Evolutionary conservation across 1,140 invertebrate genomes (phyloP).

Genomic region (Eufriesea mexicana): DNA sequence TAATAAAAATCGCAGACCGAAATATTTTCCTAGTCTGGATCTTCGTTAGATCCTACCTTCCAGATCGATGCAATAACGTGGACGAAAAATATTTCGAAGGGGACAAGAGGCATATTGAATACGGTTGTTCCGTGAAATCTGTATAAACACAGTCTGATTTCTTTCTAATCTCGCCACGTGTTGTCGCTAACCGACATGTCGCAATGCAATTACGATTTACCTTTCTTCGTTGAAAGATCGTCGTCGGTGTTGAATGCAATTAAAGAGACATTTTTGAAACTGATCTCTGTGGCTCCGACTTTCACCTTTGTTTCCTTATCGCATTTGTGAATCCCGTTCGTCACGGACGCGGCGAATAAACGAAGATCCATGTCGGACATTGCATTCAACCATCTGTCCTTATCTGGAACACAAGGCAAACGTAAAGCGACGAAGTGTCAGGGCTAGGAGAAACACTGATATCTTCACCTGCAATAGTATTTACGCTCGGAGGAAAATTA

Average conservation of each 20-base stretch:
- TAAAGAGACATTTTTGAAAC: neutral
- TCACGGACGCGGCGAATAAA: neutral
- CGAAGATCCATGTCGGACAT: neutral
- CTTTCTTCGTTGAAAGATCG: neutral
- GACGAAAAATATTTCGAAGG: too few relatives aligned
- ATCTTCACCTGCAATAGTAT: neutral
- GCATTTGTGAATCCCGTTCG: neutral
- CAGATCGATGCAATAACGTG: too few relatives aligned
- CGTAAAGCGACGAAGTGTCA: neutral
- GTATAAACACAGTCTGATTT: neutral
- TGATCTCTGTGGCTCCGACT: rapidly evolving
- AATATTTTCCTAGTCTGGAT: too few relatives aligned
- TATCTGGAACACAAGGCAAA: neutral
- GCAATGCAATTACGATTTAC: neutral
- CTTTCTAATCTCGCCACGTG: too few relatives aligned
- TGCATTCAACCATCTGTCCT: neutral
- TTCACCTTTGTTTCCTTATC: rapidly evolving
- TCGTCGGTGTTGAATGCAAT: neutral
- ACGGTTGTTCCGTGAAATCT: too few relatives aligned
- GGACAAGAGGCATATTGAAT: too few relatives aligned
- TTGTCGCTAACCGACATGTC: neutral
- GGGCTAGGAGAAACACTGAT: neutral
- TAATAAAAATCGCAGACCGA: too few relatives aligned
- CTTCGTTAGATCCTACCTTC: too few relatives aligned
- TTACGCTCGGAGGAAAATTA: rapidly evolving